A percentile compares a stretch with the other conserved stretches of the same genome.
These are phyloP conservation scores for Caretta caretta DNA, from an alignment of 2,113 vertebrate species.

Conservation along the genomic window DNA sequence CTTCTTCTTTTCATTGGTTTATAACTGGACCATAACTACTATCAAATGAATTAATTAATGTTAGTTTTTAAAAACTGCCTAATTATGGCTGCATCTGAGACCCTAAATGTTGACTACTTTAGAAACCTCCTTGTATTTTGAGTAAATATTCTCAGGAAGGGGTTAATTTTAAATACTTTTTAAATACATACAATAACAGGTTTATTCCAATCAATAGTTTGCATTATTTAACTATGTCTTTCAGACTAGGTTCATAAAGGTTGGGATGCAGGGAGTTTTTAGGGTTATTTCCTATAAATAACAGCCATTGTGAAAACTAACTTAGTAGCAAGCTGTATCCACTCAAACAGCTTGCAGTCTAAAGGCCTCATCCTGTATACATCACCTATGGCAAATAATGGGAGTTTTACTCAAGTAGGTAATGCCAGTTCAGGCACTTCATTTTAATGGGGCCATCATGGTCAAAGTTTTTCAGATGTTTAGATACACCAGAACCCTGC, in stretches of 20 bases:
- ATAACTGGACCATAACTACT: not conserved
- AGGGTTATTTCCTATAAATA: not conserved
- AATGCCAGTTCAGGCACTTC: not conserved
- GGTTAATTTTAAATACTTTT: conserved; percentile 20
- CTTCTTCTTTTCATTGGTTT: not conserved
- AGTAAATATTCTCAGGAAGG: conserved; percentile 14
- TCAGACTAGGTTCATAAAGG: not conserved
- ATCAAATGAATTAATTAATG: not conserved
- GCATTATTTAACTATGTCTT: not conserved
- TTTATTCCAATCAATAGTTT: conserved; percentile 21
- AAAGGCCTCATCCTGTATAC: fast-evolving
- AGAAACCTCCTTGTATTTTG: not conserved
- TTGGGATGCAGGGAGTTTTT: not conserved
- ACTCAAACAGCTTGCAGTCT: not conserved
- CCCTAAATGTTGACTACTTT: not conserved
- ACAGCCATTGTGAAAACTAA: not conserved
- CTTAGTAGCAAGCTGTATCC: not conserved
- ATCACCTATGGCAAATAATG: not conserved
- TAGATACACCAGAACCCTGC: not conserved
- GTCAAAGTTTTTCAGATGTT: not conserved
- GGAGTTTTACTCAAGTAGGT: not conserved
- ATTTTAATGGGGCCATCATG: fast-evolving
- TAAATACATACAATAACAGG: not conserved
- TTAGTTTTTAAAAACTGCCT: conserved; percentile 9
- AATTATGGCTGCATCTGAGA: not conserved